Percentiles rank a stretch among this genome's conserved stretches.
These are phyloP conservation scores for Pararge aegeria DNA, from an alignment of 1,140 invertebrate genomes.

Conservation along the genomic window DNA sequence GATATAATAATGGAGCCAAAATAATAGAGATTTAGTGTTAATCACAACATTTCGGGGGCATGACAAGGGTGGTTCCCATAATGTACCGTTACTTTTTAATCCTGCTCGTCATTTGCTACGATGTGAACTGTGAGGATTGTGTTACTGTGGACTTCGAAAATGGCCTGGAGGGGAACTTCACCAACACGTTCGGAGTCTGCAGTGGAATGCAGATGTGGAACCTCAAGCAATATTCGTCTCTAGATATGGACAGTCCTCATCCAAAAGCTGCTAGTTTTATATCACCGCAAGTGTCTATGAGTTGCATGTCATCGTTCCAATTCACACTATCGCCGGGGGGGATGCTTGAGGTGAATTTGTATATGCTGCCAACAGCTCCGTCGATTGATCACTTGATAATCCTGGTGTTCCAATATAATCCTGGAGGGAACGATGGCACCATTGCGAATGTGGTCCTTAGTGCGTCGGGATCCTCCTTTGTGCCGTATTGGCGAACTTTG, in stretches of 20 bases:
- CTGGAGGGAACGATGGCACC: constrained; percentile 2
- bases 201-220: neutral
- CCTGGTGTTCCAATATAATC: constrained; percentile 24
- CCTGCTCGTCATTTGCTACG: constrained; percentile 8
- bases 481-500: constrained; percentile 6
- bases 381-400: constrained; percentile 30
- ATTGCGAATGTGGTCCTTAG: neutral
- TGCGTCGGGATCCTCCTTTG: neutral
- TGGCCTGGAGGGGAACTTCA: neutral
- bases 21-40: constrained; percentile 18
- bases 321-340: too few relatives aligned
- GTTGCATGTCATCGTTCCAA: too few relatives aligned
- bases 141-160: constrained; percentile 24
- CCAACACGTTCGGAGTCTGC: constrained; percentile 6
- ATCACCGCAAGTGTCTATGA: too few relatives aligned
- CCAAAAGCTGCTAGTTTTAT: too few relatives aligned
- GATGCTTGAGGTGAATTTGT: constrained; percentile 26
- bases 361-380: constrained; percentile 23
- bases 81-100: constrained; percentile 20
- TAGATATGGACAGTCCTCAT: constrained; percentile 22
- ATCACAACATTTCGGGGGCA: constrained; percentile 10
- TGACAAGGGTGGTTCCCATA: neutral
- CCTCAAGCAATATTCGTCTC: constrained; percentile 16
- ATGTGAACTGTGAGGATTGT: constrained; percentile 26
- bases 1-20: constrained; percentile 22